A percentile compares a stretch with the other conserved stretches of the same genome.
Evolutionary conservation across 1,140 invertebrate species (phyloP).

Genomic region (Augochlora pura): DNA sequence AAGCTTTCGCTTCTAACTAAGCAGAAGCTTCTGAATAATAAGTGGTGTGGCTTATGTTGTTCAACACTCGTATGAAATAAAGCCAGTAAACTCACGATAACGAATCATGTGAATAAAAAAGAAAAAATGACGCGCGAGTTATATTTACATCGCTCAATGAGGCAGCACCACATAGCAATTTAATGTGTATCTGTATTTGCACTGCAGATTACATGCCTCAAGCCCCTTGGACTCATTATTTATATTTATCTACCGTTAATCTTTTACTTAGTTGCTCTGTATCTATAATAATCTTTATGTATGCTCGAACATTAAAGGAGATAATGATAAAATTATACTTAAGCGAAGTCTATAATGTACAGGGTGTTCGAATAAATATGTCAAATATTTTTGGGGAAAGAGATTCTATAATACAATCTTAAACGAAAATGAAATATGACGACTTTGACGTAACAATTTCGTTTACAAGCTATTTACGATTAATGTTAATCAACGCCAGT

Average conservation of each 20-base stretch:
- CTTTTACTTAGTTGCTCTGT: too few species aligned
- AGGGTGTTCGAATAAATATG: not conserved
- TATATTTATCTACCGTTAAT: too few species aligned
- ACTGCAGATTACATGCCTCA: too few species aligned
- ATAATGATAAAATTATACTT: not conserved
- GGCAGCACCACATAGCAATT: not conserved
- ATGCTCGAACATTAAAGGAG: not conserved
- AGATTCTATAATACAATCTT: too few species aligned
- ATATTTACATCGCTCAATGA: not conserved
- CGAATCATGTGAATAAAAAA: constrained; percentile 14
- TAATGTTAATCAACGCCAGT: too few species aligned
- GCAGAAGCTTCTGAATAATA: constrained; percentile 13
- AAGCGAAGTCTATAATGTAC: not conserved
- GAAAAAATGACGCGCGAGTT: not conserved
- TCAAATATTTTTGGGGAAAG: too few species aligned
- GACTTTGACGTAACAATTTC: not conserved
- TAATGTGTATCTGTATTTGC: not conserved
- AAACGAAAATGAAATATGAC: too few species aligned
- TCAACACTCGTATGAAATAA: constrained; percentile 18
- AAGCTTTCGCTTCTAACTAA: not conserved
- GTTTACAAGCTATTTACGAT: too few species aligned
- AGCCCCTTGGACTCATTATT: too few species aligned
- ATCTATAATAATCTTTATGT: too few species aligned
- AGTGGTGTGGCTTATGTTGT: constrained; percentile 6
- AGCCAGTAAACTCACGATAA: constrained; percentile 37